Evolutionary conservation across 1,140 invertebrate species (phyloP), one percentile per base, ranked within the genome.

Genomic region (Euglossa dilemma): DNA sequence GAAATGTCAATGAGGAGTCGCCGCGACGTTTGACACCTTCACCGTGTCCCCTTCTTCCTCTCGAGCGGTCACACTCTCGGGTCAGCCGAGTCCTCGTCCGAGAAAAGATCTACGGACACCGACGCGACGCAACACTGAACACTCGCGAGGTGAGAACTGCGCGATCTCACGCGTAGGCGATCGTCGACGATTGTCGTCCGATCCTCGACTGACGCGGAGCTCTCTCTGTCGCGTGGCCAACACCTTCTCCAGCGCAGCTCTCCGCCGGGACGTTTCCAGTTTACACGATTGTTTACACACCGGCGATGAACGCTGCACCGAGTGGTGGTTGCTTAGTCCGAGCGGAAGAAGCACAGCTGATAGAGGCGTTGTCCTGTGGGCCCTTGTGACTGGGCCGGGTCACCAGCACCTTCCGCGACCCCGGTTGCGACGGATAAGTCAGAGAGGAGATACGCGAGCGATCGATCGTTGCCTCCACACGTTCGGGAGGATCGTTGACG

Each of bases 1-100:
- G 82, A 90, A 92, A 90, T 92, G 91, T 92, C 89, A 91, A 87
- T 85, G 80, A 89, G 85, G 74, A 80, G 79, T 72, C 82, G 78
- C 73, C 79, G 87, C 79, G 87, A 84, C 90, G 91, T 86, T 88
- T 88, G 87, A 87, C 89, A 91, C 86, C 90, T 91, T 89, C 86
- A 89, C 88, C 45, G 83, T 80, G 77, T 83, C 80, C 87, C 87
- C 80, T n/a, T 87, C 88, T 76, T 28, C 18, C 47, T 52, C 50
- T 28, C 36, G 1, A 36, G 36, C 36, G 36, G 36, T 36, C 36
- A 36, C 36, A 36, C 36, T 36, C 36, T 36, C 36, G 36, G 36
- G 36, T 36, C 36, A 36, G 36, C 36, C 36, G 36, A 36, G 36
- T 36, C 36, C n/a, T n/a, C n/a, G n/a, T n/a, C n/a, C n/a, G n/a